Base-by-base conservation (phyloP, 2,113 vertebrate species). In the Pseudolaguvia tuberculata region DNA sequence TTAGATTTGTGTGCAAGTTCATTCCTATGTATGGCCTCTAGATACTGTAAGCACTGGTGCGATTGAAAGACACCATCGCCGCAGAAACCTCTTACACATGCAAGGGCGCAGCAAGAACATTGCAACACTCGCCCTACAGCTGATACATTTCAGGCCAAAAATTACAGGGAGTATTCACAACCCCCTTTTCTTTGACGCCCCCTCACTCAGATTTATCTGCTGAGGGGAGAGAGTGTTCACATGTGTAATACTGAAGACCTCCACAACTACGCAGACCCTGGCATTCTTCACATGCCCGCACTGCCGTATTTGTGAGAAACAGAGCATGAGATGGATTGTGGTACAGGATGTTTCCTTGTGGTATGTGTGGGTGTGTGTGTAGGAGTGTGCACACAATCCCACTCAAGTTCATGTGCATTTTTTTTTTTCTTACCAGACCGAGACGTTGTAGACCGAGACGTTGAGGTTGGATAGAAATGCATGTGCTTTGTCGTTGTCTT, bases 361-460 rank as follows among this genome's bases (percentile, higher is more conserved):
- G 63, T 67, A 52, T 67, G 59, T 56, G 72, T 76, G 73, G 78
- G 61, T 75, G 73, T 42, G 45, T 70, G 67, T 69, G 67, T 69
- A 20, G 67, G 67, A 52, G 67, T 70, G 29, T 70, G 67, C 67
- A 50, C 50, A 70, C 18, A 53, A 70, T 70, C 67, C 50, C 67
- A 70, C 51, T 70, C 67, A 70, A 69, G 45, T 45, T 53, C 66
- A 68, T 53, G 50, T 53, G 51, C 67, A 70, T 53, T 53, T 31
- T 42, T 53, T 67, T 50, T 52, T 23, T 50, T n/a, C n/a, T n/a
- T n/a, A n/a, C n/a, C n/a, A n/a, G n/a, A n/a, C n/a, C n/a, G n/a
- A 70, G 50, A 53, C 50, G 39, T 21, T 53, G 50, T 70, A 65
- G 55, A 53, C 48, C 42, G 50, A 27, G 55, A 48, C 17, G 47